These are phyloP conservation scores for Platycercus adscitus DNA, from an alignment of 2,113 vertebrate genomes.

Conservation along the genomic window DNA sequence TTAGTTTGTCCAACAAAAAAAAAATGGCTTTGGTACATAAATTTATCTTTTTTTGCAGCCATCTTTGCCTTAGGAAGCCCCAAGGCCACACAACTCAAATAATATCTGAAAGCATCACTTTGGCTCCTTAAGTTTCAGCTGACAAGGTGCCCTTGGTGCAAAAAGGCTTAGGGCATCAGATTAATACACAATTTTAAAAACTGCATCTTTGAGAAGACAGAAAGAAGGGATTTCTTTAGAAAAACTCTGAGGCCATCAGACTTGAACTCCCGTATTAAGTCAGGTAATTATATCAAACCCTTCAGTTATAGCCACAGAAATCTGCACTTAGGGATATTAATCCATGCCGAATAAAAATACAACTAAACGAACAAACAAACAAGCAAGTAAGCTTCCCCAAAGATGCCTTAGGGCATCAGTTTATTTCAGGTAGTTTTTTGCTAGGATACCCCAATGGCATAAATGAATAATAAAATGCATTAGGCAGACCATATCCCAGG, in stretches of 20 bases:
- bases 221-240: not conserved
- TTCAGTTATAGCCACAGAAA: not conserved
- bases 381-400: conserved; percentile 12
- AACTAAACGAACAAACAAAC: conserved; percentile 10
- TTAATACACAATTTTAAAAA: conserved; percentile 20
- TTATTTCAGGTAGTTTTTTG: conserved; percentile 32
- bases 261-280: not conserved
- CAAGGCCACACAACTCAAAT: conserved; percentile 65
- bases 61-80: conserved; percentile 67
- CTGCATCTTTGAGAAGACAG: not conserved
- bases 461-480: conserved; percentile 52
- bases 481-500: not conserved
- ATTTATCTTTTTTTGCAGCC: conserved; percentile 50
- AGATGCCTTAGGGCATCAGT: conserved; percentile 35
- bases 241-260: not conserved
- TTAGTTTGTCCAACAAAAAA: conserved; percentile 62
- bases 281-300: not conserved
- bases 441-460: conserved; percentile 8
- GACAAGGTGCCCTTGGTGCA: conserved; percentile 69
- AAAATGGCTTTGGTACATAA: conserved; percentile 63
- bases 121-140: conserved; percentile 52
- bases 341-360: not conserved
- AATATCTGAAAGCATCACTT: conserved; percentile 38
- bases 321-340: not conserved
- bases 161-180: conserved; percentile 50